Evolutionary conservation across 2,888 invertebrate species (phyloP), one percentile per base, ranked within the genome.

Genomic region (Hypena proboscidalis): DNA sequence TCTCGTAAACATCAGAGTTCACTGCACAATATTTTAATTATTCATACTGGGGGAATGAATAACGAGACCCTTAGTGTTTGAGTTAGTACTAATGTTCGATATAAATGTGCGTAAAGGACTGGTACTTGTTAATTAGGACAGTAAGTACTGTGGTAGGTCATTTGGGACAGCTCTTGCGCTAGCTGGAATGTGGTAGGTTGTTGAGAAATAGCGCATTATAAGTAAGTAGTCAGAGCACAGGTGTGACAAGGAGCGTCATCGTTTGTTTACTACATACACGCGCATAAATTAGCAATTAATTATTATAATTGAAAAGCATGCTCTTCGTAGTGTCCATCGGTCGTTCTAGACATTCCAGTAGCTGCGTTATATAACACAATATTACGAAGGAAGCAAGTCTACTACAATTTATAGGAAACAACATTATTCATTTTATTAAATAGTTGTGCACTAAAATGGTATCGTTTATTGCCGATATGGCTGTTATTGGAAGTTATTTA

Each of bases 211-310:
- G 25, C 21, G 19, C 22, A 45, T 36, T 38, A 41, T 47, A 50
- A 36, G 32, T 52, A 25, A 49, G 53, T 50, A 39, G 44, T 27
- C 32, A 27, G 27, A 36, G 31, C 55, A 50, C 66, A 74, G 74
- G 70, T 75, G 70, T 67, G 55, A 49, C 33, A 32, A 31, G 30
- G 40, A 32, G 43, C 60, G 59, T 67, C 67, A 59, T 48, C 23
- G 17, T 38, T 66, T 69, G 70, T 74, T 70, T 69, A 70, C 71
- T 48, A 58, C 62, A 62, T 63, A 62, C 66, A 67, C 64, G 51
- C 43, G 71, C 62, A 82, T 83, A 79, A 74, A 79, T 80, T 79
- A 76, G 67, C 70, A 65, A 72, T 77, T 63, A 70, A 70, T 74
- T 74, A 74, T 72, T 68, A 58, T 76, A 73, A 76, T 75, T 70